Evolutionary conservation across 2,888 invertebrate genomes (phyloP).

Genomic region (Cyclophora punctaria): DNA sequence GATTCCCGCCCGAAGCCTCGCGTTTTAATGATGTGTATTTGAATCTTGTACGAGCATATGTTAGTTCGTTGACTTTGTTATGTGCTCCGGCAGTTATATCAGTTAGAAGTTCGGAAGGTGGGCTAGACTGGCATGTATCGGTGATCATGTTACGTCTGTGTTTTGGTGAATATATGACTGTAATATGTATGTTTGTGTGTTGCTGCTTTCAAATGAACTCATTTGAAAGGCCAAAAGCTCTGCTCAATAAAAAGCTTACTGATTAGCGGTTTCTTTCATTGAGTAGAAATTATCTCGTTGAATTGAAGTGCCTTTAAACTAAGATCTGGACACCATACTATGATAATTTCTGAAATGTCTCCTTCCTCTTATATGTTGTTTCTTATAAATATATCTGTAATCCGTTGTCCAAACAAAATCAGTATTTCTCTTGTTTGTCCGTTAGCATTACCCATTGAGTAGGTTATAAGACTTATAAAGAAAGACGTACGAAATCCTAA

Average conservation of each 20-base stretch:
- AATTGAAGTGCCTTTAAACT: too few relatives aligned
- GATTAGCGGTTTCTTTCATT: too few relatives aligned
- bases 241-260: too few relatives aligned
- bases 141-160: not conserved
- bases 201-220: not conserved
- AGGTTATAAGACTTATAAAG: not conserved
- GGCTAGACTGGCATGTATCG: not conserved
- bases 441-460: not conserved
- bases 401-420: not conserved
- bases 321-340: too few relatives aligned
- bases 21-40: conserved; percentile 4
- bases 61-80: not conserved
- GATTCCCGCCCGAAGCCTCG: not conserved
- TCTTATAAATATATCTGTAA: not conserved
- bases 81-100: not conserved
- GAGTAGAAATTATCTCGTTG: too few relatives aligned
- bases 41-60: conserved; percentile 1
- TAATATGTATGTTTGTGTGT: not conserved
- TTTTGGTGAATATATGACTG: not conserved
- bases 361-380: not conserved
- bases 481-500: conserved; percentile 1
- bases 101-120: not conserved
- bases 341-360: too few relatives aligned
- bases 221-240: too few relatives aligned
- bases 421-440: not conserved